Evolutionary conservation across 2,797 vertebrate genomes (phyloP).

Genomic region (Coendou prehensilis): DNA sequence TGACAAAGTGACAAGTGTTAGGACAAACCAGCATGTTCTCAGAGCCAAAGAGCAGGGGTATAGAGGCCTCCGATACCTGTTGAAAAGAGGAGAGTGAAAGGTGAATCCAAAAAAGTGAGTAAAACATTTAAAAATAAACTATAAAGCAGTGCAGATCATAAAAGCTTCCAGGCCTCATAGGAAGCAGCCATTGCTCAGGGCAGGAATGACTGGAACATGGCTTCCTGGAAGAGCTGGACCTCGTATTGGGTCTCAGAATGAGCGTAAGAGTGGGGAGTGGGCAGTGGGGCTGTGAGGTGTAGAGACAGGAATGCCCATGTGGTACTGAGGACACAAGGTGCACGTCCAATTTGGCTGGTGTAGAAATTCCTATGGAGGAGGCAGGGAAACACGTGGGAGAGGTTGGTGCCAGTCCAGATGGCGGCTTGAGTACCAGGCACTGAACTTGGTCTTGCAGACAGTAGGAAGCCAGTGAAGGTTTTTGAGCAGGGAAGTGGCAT

Average conservation of each 20-base stretch:
- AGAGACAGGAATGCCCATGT: not conserved
- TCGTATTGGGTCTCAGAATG: not conserved
- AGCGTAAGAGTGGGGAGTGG: not conserved
- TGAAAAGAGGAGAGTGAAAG: not conserved
- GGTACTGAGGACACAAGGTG: not conserved
- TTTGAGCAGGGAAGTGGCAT: slow-evolving; percentile 58
- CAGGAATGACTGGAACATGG: not conserved
- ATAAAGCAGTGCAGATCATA: not conserved
- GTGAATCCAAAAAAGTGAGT: not conserved
- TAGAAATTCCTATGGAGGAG: not conserved
- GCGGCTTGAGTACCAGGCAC: not conserved
- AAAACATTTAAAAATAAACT: not conserved
- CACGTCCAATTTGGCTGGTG: not conserved
- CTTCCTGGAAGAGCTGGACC: not conserved
- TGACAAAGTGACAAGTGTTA: not conserved
- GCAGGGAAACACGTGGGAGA: not conserved
- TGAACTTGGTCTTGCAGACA: slow-evolving; percentile 60
- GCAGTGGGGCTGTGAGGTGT: accelerated
- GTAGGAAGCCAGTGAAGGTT: slow-evolving; percentile 61
- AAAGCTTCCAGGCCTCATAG: slow-evolving; percentile 40
- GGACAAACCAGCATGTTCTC: not conserved
- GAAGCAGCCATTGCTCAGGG: slow-evolving; percentile 25
- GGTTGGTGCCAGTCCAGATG: not conserved
- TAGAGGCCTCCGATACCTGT: not conserved
- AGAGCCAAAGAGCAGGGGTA: not conserved